Evolutionary conservation across 2,888 invertebrate species (phyloP).

Genomic region (Sminthurides aquaticus): DNA sequence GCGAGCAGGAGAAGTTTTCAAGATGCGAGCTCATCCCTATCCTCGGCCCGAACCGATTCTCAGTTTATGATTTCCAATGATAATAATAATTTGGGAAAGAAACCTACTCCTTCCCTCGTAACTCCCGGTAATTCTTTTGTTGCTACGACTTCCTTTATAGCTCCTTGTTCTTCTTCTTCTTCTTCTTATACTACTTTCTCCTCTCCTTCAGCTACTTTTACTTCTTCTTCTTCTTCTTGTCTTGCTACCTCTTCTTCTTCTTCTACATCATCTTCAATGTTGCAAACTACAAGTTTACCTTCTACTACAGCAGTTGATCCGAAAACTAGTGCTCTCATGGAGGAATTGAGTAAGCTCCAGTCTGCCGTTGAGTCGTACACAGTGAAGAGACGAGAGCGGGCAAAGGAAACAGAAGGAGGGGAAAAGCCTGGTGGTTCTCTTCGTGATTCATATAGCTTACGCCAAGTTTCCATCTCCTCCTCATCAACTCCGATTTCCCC

Average conservation of each 20-base stretch:
- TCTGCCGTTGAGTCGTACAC: constrained; percentile 40
- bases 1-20: no score
- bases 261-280: neutral
- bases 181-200: constrained; percentile 1
- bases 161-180: constrained; percentile 5
- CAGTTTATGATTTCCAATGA: neutral
- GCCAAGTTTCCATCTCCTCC: constrained; percentile 21
- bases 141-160: neutral
- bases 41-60: constrained; percentile 26
- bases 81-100: constrained; percentile 22
- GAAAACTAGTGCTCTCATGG: constrained; percentile 41
- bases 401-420: constrained; percentile 21
- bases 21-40: constrained; percentile 18
- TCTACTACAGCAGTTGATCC: constrained; percentile 24
- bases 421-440: neutral
- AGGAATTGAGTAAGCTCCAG: constrained; percentile 41
- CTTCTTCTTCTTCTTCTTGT: constrained; percentile 7
- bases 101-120: constrained; percentile 17
- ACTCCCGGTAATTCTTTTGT: constrained; percentile 1
- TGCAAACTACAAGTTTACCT: constrained; percentile 1
- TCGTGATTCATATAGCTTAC: constrained; percentile 7
- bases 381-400: constrained; percentile 35
- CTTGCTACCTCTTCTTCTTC: neutral
- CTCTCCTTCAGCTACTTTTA: neutral
- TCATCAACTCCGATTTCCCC: constrained; percentile 17